Evolutionary conservation across 1,140 invertebrate species (phyloP), one percentile per base, ranked within the genome.

Genomic region (Holotrichia oblita): DNA sequence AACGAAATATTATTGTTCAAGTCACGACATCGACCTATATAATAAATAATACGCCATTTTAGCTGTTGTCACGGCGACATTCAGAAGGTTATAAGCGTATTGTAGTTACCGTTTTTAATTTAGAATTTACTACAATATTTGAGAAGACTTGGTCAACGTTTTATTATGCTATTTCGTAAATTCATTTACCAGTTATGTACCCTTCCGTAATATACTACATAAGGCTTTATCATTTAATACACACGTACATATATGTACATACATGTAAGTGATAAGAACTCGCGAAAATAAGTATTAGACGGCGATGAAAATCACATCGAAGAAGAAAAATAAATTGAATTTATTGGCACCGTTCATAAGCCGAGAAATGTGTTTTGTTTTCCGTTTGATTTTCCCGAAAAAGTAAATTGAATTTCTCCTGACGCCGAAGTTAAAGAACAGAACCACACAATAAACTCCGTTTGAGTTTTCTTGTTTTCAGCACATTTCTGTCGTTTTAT

Each of bases 381-480:
- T 34, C 61, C 22, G 61, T 69, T 69, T 69, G 61, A 69, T 69
- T 69, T 34, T 69, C 22, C 61, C 24, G 27, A 69, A 69, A 9
- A 10, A 69, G 61, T 69, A 69, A 69, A 69, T 69, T 69, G 61
- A 69, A 69, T 69, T 69, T 69, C 61, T 69, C 61, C 22, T 69
- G 61, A 69, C 61, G 61, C 61, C 61, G 20, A 69, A 69, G 61
- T 69, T 69, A 69, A 69, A 22, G 61, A 69, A 69, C 61, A 69
- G 12, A 69, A 69, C 61, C 61, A 69, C 61, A 69, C 61, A 69
- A 69, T 69, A 69, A 69, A 69, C 24, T 27, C 22, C 22, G 61
- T 69, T 69, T 69, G 22, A 69, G 61, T 69, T 69, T 69, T 69
- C 61, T 69, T 69, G 61, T 69, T 69, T 69, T 69, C 61, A 69